Evolutionary conservation across 2,113 vertebrate species (phyloP), one percentile per base, ranked within the genome.

Genomic region (Setophaga kirtlandii): DNA sequence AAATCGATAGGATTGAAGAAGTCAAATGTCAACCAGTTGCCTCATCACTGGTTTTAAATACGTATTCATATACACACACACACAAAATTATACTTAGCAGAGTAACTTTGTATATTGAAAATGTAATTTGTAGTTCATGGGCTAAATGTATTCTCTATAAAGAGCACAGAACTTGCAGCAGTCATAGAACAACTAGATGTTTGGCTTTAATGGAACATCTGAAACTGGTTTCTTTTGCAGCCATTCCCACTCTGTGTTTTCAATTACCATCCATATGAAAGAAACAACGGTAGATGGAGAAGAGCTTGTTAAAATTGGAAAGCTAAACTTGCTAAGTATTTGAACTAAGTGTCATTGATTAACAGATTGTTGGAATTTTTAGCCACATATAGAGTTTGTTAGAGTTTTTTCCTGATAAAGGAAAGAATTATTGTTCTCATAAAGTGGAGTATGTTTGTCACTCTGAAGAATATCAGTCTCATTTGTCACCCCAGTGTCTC

Each of bases 201-300:
- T 37, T 37, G 37, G 9, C 9, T 37, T 37, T 37, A 37, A 28
- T 46, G 39, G 50, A 22, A 39, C 39, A 5, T 42, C 28, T 96
- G 65, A 94, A 96, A 90, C 50, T 53, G 52, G 87, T 52, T 97
- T 96, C 47, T 97, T 91, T 98, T 98, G 41, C 81, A 99, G 99
- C 86, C 98, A 99, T 87, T 99, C 99, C 69, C 99, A 99, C 97
- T 99, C 99, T 0, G 99, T 99, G 83, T 99, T 99, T 97, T 99
- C 99, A 0, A 98, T 99, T 94, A 99, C 99, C 24, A 99, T 99
- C 83, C 99, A 99, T 96, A 99, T 99, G 99, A 99, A 99, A 97
- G 99, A 99, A 97, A 99, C 99, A 6, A 99, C 98, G 1, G 12
- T 98, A 91, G 99, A 99, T 12, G 99, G 99, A 94, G 99, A 99